Percentiles rank a stretch among this genome's conserved stretches.
Conservation (phyloP, 1,140 invertebrate species). For the Drosophila kurseongensis region DNA sequence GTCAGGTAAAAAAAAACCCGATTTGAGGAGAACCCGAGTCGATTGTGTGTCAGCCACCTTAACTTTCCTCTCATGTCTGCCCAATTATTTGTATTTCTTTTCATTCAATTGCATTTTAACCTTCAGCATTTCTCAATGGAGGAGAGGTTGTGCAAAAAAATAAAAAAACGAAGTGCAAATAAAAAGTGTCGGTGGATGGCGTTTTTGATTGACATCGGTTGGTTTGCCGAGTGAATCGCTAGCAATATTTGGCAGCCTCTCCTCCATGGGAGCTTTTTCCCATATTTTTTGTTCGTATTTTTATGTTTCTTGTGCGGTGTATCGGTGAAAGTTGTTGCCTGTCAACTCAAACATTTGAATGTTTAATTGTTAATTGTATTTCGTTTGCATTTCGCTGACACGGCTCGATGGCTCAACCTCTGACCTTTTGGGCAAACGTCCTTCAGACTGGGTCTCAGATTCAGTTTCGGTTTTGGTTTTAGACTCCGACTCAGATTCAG, state of each 20-base stretch:
- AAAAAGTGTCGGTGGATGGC: conserved; percentile 56
- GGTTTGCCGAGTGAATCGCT: conserved; percentile 3
- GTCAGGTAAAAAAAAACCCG: neutral
- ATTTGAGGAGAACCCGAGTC: conserved; percentile 7
- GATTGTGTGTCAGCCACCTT: conserved; percentile 41
- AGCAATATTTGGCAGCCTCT: conserved; percentile 20
- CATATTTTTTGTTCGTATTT: conserved; percentile 1
- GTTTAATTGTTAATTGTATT: conserved; percentile 71
- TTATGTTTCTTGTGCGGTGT: conserved; percentile 19
- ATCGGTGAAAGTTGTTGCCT: conserved; percentile 64
- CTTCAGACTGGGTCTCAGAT: conserved; percentile 32
- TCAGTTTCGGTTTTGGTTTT: neutral
- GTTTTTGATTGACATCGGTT: conserved; percentile 68
- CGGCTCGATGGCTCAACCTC: conserved; percentile 26
- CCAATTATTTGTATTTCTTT: conserved; percentile 55
- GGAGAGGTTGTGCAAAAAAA: conserved; percentile 42
- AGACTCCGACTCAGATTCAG: neutral
- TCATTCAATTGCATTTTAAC: conserved; percentile 78
- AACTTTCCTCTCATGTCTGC: conserved; percentile 70
- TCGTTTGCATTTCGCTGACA: conserved; percentile 19
- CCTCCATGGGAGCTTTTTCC: conserved; percentile 31
- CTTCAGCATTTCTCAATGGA: conserved; percentile 77
- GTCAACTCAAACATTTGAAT: conserved; percentile 64
- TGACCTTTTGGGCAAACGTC: conserved; percentile 70
- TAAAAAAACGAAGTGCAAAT: conserved; percentile 9